These are phyloP conservation scores for Germaria angustata DNA, from an alignment of 2,888 invertebrate species.

Conservation along the genomic window DNA sequence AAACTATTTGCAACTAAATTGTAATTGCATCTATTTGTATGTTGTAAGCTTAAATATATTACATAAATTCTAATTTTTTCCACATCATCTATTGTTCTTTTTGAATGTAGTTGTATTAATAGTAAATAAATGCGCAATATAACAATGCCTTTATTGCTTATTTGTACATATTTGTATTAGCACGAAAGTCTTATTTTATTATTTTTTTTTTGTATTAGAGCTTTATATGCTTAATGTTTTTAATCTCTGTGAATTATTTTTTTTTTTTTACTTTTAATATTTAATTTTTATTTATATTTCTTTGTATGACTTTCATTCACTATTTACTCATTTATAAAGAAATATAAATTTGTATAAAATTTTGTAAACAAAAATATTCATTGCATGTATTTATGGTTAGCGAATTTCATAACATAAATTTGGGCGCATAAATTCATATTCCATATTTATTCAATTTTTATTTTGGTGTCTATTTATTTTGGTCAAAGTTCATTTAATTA, in stretches of 20 bases:
- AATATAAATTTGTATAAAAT: background rate
- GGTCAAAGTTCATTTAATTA: slow-evolving; percentile 12
- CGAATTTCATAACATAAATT: background rate
- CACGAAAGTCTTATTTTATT: too few species aligned
- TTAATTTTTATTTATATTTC: background rate
- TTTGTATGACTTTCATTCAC: slow-evolving; percentile 29
- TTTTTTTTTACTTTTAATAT: slow-evolving; percentile 1
- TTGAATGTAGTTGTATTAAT: too few species aligned
- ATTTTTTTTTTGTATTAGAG: slow-evolving; percentile 5
- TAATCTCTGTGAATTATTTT: too few species aligned
- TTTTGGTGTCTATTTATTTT: background rate
- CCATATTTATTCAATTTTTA: background rate
- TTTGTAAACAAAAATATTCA: slow-evolving; percentile 8
- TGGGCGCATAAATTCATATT: background rate
- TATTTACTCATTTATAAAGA: background rate
- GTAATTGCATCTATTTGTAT: too few species aligned
- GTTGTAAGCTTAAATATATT: too few species aligned
- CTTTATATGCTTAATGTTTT: slow-evolving; percentile 25
- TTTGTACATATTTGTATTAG: background rate
- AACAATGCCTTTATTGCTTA: background rate
- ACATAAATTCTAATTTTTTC: too few species aligned
- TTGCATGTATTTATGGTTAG: slow-evolving; percentile 16
- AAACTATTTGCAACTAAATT: background rate
- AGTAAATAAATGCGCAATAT: background rate
- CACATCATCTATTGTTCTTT: too few species aligned